Base-by-base conservation (phyloP, 2,888 invertebrate genomes). In the Helobdella robusta region DNA sequence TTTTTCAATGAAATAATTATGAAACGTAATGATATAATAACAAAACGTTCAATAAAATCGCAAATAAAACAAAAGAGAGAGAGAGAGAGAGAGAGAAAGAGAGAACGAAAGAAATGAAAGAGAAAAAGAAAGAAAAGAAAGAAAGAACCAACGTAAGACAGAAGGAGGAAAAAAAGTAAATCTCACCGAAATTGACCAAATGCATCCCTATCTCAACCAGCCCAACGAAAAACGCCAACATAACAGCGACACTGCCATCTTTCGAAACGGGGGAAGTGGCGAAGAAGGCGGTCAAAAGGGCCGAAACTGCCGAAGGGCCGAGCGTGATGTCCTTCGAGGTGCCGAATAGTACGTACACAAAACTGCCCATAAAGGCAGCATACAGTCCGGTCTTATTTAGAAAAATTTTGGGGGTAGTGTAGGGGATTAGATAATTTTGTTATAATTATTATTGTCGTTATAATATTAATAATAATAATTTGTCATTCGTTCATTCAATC, bases 261-360 rank as follows among this genome's bases (percentile, higher is more conserved):
- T 67, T 3, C 71, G 72, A 18, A 73, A 74, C n/a, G 65, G 67
- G 30, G 72, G 64, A 65, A 23, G 40, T 59, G 8, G 61, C 68
- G 69, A 77, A 78, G 1, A 73, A 69, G 6, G 78, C 78, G 0
- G 91, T 91, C 72, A 93, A 84, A 66, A 93, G 82, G 2, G 92
- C 88, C 85, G 93, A 86, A 64, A 92, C 83, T 15, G 94, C 92
- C 0, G 93, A 93, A 2, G 93, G 93, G 6, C 94, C 92, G 73
- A 91, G 85, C 0, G 92, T 91, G 68, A 91, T 88, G 78, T 92
- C 91, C 78, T 91, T 90, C 76, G 91, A 89, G 69, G 90, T 91
- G 59, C 93, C 93, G 72, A 94, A 84, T 72, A 93, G 81, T 73
- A 89, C 88, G 82, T 94, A 94, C 68, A 92, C 83, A 79, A 93